Percentiles rank a stretch among this genome's conserved stretches.
These are phyloP conservation scores for Caenorhabditis drosophilae DNA, from an alignment of 2,888 invertebrate genomes.

Conservation along the genomic window DNA sequence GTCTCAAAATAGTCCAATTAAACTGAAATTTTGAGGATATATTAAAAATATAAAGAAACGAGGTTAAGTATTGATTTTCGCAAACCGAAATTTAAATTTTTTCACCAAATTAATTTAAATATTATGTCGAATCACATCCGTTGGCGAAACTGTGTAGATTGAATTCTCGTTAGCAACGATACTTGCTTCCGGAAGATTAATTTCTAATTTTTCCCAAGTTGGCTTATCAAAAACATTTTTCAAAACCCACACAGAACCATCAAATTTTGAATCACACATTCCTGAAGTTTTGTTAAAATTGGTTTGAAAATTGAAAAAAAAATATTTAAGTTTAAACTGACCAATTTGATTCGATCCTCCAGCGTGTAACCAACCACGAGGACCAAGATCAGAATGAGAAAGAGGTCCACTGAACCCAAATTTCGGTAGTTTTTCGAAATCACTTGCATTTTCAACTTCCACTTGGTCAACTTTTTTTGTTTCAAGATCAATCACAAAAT, in stretches of 20 bases:
- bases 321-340: too few relatives aligned
- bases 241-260: constrained; percentile 39
- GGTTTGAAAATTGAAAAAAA: too few relatives aligned
- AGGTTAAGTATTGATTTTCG: too few relatives aligned
- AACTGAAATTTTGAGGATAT: background rate
- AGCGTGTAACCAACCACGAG: constrained; percentile 25
- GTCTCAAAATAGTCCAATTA: background rate
- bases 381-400: constrained; percentile 9
- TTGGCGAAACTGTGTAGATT: background rate
- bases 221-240: constrained; percentile 22
- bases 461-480: background rate
- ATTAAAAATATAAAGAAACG: too few relatives aligned
- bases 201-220: constrained; percentile 11
- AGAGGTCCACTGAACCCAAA: constrained; percentile 42
- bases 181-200: constrained; percentile 1
- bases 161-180: background rate
- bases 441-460: constrained; percentile 4
- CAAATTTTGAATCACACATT: constrained; percentile 35
- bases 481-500: constrained; percentile 38
- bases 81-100: too few relatives aligned
- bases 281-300: constrained; percentile 16
- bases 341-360: constrained; percentile 12
- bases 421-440: too few relatives aligned
- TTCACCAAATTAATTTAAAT: too few relatives aligned
- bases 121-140: background rate